Percentiles rank a stretch among this genome's conserved stretches.
These are phyloP conservation scores for Elephas maximus DNA, from an alignment of 2,113 vertebrate genomes.

Conservation along the genomic window DNA sequence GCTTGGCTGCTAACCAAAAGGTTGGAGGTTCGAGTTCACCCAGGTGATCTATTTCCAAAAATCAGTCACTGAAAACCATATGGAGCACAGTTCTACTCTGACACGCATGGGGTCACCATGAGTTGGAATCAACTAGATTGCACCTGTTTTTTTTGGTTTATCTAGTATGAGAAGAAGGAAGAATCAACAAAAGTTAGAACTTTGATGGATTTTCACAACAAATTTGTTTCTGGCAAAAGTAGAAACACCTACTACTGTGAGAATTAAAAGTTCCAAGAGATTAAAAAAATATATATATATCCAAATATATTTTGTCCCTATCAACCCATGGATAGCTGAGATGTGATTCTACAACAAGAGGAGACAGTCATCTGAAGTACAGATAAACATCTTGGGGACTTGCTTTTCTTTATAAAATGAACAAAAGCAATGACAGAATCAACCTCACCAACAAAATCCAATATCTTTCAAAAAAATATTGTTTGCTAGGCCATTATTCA, in stretches of 20 bases:
- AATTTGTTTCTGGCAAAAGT: background rate
- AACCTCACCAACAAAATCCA: background rate
- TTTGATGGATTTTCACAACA: background rate
- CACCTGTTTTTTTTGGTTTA: background rate
- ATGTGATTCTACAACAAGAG: background rate
- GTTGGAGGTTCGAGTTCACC: background rate
- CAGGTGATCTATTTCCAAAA: background rate
- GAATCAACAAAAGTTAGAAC: background rate
- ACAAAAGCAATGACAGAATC: background rate
- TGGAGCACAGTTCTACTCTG: background rate
- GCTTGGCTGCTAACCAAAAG: background rate
- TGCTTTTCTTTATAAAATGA: slow-evolving; percentile 43
- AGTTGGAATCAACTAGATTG: background rate
- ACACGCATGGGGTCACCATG: background rate
- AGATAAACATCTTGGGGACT: background rate
- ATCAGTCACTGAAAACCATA: background rate
- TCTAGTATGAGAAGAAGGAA: background rate
- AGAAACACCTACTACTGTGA: background rate
- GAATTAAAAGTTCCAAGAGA: background rate
- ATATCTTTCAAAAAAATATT: background rate
- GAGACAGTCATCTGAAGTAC: background rate
- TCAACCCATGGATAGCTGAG: background rate
- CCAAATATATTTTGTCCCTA: background rate
- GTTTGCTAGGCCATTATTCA: background rate
- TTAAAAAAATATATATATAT: background rate